Conservation (phyloP, 2,888 invertebrate species). For the Epinotia ramella region DNA sequence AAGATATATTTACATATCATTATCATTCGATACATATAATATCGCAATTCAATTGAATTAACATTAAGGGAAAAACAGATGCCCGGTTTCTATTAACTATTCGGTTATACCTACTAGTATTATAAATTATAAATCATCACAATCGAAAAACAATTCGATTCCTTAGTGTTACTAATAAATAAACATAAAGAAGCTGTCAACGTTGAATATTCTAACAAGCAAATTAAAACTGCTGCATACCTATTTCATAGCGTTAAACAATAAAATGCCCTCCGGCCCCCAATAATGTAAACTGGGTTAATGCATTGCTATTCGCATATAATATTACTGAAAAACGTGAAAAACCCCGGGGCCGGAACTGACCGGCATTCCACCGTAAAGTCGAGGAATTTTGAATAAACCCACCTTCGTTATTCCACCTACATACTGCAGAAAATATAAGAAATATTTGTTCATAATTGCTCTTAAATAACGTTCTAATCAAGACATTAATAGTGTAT, state of each 20-base stretch:
- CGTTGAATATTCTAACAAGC: background rate
- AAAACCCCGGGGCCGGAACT: constrained; percentile 52
- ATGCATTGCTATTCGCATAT: constrained; percentile 57
- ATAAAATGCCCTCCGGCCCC: constrained; percentile 10
- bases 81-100: background rate
- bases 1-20: background rate
- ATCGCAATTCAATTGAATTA: background rate
- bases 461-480: background rate
- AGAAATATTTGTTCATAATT: background rate
- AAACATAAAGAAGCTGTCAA: background rate
- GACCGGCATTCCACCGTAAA: constrained; percentile 59
- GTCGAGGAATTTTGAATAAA: constrained; percentile 63
- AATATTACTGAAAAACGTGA: constrained; percentile 57
- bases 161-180: background rate
- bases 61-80: background rate
- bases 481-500: background rate
- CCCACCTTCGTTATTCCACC: constrained; percentile 35
- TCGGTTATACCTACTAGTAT: background rate
- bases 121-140: background rate
- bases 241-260: constrained; percentile 7
- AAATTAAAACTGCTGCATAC: constrained; percentile 17
- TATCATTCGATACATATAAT: background rate
- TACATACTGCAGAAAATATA: background rate
- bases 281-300: constrained; percentile 64
- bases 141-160: background rate